Conservation (phyloP, 2,888 invertebrate genomes). For the Noctua fimbriata region DNA sequence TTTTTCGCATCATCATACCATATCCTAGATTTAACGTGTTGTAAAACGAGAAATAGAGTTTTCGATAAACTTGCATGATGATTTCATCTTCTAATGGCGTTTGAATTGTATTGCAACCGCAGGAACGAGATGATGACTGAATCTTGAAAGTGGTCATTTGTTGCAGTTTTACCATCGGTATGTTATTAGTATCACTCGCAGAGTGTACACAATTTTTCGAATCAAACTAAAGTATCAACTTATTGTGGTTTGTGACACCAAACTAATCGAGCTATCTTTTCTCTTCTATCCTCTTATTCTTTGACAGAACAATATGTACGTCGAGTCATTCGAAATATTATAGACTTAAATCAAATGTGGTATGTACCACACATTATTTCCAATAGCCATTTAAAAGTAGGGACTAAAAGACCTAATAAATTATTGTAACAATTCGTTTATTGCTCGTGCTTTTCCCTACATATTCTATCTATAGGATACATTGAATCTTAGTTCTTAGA, state of each 20-base stretch:
- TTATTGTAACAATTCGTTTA: constrained; percentile 12
- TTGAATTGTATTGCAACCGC: background rate
- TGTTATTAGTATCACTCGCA: background rate
- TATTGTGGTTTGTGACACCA: background rate
- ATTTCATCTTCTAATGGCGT: background rate
- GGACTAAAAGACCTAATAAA: background rate
- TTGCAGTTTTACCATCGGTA: background rate
- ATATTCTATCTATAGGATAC: background rate
- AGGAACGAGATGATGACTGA: background rate
- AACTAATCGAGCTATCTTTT: background rate
- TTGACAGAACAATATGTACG: constrained; percentile 41
- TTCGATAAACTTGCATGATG: background rate
- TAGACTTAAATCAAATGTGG: constrained; percentile 39
- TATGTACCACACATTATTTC: constrained; percentile 12
- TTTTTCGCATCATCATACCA: background rate
- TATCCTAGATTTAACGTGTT: background rate
- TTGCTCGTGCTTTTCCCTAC: background rate
- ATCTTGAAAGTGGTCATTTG: background rate
- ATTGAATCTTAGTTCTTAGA: constrained; percentile 4
- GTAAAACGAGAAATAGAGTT: background rate
- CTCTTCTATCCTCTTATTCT: constrained; percentile 33
- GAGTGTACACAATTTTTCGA: background rate
- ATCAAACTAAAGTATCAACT: background rate
- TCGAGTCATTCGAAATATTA: constrained; percentile 51
- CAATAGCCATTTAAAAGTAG: constrained; percentile 18